Conservation (phyloP, 2,888 invertebrate genomes). For the Folsomia candida region DNA sequence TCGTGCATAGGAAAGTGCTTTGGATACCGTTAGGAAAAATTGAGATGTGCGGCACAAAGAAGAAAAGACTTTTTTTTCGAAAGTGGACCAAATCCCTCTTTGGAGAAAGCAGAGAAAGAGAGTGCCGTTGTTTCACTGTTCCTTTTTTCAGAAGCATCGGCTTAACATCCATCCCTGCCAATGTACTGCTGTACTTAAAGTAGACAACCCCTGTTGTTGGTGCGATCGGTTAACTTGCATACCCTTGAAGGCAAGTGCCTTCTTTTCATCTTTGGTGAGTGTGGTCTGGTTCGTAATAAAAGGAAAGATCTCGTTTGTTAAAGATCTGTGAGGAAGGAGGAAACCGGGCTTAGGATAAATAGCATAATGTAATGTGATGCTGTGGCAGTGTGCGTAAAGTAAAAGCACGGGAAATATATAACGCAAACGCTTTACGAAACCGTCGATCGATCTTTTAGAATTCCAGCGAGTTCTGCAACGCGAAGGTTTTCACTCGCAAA, state of each 20-base stretch:
- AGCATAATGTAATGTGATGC: slow-evolving; percentile 1
- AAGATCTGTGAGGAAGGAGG: slow-evolving; percentile 6
- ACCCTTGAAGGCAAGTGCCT: not conserved
- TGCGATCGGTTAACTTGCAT: too few species aligned
- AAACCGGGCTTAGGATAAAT: not conserved
- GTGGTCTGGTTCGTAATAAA: not conserved
- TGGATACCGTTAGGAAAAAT: slow-evolving; percentile 5
- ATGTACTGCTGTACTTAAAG: too few species aligned
- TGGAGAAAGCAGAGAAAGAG: not conserved
- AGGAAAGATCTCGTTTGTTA: slow-evolving; percentile 13
- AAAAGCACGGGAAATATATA: not conserved
- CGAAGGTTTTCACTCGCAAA: not conserved
- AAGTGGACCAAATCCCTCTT: slow-evolving; percentile 15
- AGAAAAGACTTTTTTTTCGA: slow-evolving; percentile 12
- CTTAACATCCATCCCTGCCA: not conserved
- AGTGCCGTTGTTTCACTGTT: not conserved
- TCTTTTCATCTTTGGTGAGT: not conserved
- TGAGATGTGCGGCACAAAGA: slow-evolving; percentile 10
- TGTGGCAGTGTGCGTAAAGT: not conserved
- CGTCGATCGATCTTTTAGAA: slow-evolving; percentile 6
- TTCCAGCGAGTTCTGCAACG: not conserved
- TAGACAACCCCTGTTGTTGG: too few species aligned
- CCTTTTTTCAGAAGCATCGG: not conserved
- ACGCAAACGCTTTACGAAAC: slow-evolving; percentile 13
- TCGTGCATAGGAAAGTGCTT: not conserved